These are phyloP conservation scores for Apis cerana DNA, from an alignment of 1,140 invertebrate species.

Conservation along the genomic window DNA sequence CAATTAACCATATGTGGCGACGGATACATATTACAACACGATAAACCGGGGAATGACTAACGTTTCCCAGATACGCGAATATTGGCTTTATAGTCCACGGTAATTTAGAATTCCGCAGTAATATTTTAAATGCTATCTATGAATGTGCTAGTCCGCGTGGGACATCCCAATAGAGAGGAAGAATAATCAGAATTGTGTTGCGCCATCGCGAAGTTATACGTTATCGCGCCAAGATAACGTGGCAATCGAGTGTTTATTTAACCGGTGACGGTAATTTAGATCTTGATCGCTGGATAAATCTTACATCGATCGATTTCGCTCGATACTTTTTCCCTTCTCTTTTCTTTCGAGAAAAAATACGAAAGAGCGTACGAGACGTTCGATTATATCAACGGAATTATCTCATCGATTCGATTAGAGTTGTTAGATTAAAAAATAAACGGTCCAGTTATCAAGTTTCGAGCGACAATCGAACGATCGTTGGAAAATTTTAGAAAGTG, in stretches of 20 bases:
- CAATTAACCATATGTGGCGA: neutral
- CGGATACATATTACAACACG: neutral
- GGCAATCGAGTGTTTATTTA: conserved; percentile 41
- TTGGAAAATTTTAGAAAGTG: too few relatives aligned
- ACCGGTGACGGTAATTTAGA: conserved; percentile 17
- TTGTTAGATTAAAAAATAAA: too few relatives aligned
- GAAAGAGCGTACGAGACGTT: too few relatives aligned
- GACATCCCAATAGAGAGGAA: conserved; percentile 28
- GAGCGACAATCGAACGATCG: too few relatives aligned
- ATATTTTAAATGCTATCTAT: conserved; percentile 26
- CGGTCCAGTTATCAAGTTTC: too few relatives aligned
- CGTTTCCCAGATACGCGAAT: conserved; percentile 24
- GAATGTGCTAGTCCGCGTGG: conserved; percentile 7
- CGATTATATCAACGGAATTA: too few relatives aligned
- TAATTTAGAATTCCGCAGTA: conserved; percentile 34
- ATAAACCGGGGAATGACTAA: conserved; percentile 12
- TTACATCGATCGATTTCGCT: conserved; percentile 2
- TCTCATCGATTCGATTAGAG: too few relatives aligned
- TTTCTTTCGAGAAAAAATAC: neutral
- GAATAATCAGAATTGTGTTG: conserved; percentile 28
- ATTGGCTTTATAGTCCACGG: conserved; percentile 7
- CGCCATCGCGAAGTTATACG: conserved; percentile 16
- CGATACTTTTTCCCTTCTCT: neutral
- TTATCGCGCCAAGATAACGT: conserved; percentile 37
- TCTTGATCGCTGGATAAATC: conserved; percentile 30